Base-by-base conservation (phyloP, 2,113 vertebrate genomes). In the Craseonycteris thonglongyai region DNA sequence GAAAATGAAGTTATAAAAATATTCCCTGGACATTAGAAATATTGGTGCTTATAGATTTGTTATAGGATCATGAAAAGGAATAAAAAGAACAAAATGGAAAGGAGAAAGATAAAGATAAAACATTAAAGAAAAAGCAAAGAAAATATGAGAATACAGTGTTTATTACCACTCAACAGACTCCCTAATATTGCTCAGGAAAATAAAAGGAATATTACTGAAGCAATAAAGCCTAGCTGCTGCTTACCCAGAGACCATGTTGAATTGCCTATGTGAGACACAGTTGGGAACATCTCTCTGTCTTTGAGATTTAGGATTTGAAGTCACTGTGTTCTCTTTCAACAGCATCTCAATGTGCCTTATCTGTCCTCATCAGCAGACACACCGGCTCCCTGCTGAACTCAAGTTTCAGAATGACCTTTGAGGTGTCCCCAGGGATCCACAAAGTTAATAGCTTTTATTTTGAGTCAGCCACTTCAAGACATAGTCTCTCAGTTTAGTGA, bases 391-490 rank as follows among this genome's bases (percentile, higher is more conserved):
- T 6, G 2, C 56, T 12, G 40, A 71, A 65, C 42, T 65, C 45
- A 30, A 28, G 51, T 38, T 90, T 82, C 80, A 76, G 58, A 58
- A 45, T 35, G 74, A 82, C 85, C 68, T 90, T 58, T 15, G 61
- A 19, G 40, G 18, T 28, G 7, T 61, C 35, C 89, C 89, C 45
- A 35, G 69, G 81, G 35, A 21, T 26, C 61, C 47, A 19, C 6
- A 33, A 63, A 81, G 59, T 59, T 33, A 63, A 86, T 80, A 71
- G 47, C 72, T 86, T 95, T 91, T 84, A 89, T 69, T 93, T 30
- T 51, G 38, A 75, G 38, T 35, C 66, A 68, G 66, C 49, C 45
- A 19, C 45, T 87, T 86, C 63, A 75, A 66, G 65, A 30, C 63
- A 35, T 26, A 22, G 35, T 74, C 33, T 89, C 79, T 92, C 38